phyloP scores from a whole-genome alignment of 2,113 vertebrate genomes.

The Tetrao urogallus region DNA sequence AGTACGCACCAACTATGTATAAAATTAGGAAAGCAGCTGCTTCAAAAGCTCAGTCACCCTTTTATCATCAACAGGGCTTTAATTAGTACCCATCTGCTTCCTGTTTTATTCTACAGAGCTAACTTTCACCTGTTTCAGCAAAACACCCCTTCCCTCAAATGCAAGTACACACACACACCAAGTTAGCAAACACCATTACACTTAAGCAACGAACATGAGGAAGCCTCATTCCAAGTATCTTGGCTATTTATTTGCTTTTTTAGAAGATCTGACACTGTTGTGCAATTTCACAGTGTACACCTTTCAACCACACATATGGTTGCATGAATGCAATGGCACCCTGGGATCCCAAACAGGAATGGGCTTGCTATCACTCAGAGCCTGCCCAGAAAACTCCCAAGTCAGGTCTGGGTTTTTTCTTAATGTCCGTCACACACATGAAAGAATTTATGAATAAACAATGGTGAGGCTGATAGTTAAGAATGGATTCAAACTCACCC shows the following conservation, averaged over 20 bases:
- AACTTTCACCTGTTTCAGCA: constrained; percentile 78
- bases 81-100: constrained; percentile 84
- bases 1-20: constrained; percentile 53
- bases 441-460: constrained; percentile 66
- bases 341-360: background rate
- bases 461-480: constrained; percentile 51
- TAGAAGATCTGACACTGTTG: background rate
- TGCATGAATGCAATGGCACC: background rate
- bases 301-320: background rate
- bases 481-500: constrained; percentile 61
- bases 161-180: background rate
- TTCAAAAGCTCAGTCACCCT: constrained; percentile 73
- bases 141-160: constrained; percentile 49
- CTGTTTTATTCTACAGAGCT: constrained; percentile 75
- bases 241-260: background rate
- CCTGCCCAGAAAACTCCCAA: constrained; percentile 4
- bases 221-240: constrained; percentile 6
- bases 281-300: constrained; percentile 18
- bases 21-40: constrained; percentile 79
- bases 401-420: constrained; percentile 57
- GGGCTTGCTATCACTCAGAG: background rate
- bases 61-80: constrained; percentile 78
- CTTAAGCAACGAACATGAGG: background rate
- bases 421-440: constrained; percentile 51
- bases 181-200: background rate